Base-by-base conservation (phyloP, 2,888 invertebrate genomes). In the Diogma glabrata region DNA sequence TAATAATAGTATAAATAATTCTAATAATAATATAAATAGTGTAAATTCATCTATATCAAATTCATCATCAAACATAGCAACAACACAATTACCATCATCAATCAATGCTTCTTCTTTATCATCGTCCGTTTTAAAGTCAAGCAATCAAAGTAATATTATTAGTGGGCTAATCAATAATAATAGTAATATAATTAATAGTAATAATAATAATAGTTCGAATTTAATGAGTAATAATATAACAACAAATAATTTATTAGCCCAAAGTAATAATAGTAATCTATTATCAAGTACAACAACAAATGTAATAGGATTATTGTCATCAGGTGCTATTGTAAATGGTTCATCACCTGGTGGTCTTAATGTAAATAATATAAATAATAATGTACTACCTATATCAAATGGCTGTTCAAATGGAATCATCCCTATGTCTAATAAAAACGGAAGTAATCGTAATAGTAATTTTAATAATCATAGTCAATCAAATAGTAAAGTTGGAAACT, bases 1-100 rank as follows among this genome's bases (percentile, higher is more conserved):
- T 54, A 60, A 57, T 59, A 60, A 55, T 57, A 61, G 56, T 63
- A 65, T 56, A 59, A 65, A 59, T 61, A 64, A 60, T 64, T 64
- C 24, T 52, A 58, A 59, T 53, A 57, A 55, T 52, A 59, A 57
- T 55, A 60, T 56, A 58, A 60, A 55, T 57, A 62, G 56, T 62
- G 65, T 56, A 59, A 65, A 59, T 61, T 20, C 46, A 52, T 45
- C 49, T 33, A 33, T 22, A 48, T 24, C 23, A 48, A 48, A 48
- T 48, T 20, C 30, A 48, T 48, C 48, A 30, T 17, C 30, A 20
- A 33, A n/a, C 12, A 20, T 30, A 48, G 30, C 33, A 48, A 48
- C 22, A 14, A 14, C 33, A 33, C 14, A n/a, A 22, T 33, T 23
- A n/a, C 22, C 16, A 38, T 9, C 49, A 49, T 14, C 36, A 49